Evolutionary conservation across 2,113 vertebrate species (phyloP).

Genomic region (Hemichromis elongatus): DNA sequence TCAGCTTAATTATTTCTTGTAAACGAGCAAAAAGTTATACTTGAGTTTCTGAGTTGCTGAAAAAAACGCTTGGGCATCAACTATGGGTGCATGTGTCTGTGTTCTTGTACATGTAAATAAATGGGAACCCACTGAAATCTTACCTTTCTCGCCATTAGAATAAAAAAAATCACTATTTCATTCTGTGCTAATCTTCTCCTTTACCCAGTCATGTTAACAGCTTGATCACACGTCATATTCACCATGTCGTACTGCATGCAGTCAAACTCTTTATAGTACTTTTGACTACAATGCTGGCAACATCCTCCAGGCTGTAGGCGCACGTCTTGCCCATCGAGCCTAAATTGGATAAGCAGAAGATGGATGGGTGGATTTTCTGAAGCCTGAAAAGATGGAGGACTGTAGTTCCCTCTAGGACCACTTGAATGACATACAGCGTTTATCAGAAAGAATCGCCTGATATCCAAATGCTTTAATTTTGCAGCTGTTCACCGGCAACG

Average conservation of each 20-base stretch:
- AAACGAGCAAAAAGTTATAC: not conserved
- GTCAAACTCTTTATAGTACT: not conserved
- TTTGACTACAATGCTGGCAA: not conserved
- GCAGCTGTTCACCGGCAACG: too few relatives aligned
- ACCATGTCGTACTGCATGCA: not conserved
- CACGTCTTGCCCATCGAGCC: not conserved
- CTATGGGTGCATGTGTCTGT: not conserved
- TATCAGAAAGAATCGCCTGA: not conserved
- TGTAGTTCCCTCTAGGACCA: not conserved
- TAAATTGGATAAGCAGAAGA: not conserved
- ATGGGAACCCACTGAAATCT: not conserved
- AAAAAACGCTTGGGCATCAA: not conserved
- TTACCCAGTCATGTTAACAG: not conserved
- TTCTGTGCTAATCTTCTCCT: not conserved
- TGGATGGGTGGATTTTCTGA: not conserved
- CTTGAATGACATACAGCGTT: not conserved
- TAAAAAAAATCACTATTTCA: not conserved
- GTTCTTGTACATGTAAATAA: not conserved
- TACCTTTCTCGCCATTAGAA: not conserved
- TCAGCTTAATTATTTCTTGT: not conserved
- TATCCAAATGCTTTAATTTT: too few relatives aligned
- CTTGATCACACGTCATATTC: not conserved
- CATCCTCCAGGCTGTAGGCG: not conserved
- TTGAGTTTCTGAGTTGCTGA: not conserved
- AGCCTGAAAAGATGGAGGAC: not conserved